Percentiles rank a stretch among this genome's conserved stretches.
Conservation (phyloP, 2,797 vertebrate species). For the Sebastes variabilis region DNA sequence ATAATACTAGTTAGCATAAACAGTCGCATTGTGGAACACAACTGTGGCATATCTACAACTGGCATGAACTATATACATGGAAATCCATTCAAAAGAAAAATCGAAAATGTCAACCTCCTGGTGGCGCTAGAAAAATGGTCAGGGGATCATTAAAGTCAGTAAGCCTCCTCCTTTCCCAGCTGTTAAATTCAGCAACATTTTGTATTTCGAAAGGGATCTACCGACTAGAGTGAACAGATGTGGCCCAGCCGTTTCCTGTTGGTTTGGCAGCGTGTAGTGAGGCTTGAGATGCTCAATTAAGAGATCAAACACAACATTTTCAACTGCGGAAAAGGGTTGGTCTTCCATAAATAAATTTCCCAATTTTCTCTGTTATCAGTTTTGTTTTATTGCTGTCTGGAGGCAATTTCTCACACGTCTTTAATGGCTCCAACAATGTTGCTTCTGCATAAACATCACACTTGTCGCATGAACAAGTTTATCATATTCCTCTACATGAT, state of each 20-base stretch:
- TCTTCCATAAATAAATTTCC: neutral
- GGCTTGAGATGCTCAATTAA: neutral
- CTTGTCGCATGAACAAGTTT: neutral
- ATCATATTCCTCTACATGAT: neutral
- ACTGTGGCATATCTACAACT: neutral
- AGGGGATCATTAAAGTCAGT: too few relatives aligned
- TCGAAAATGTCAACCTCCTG: too few relatives aligned
- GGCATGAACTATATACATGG: neutral
- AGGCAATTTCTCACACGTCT: neutral
- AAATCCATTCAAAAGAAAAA: neutral
- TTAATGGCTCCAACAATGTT: neutral
- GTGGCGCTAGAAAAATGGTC: too few relatives aligned
- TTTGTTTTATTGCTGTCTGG: neutral
- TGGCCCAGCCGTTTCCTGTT: conserved; percentile 4
- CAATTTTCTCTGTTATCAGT: neutral
- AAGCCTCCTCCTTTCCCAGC: neutral
- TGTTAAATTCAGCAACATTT: neutral
- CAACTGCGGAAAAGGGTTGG: neutral
- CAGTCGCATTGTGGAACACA: neutral
- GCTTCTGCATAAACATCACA: neutral
- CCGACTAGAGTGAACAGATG: conserved; percentile 12
- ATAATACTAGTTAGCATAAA: neutral
- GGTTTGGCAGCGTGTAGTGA: neutral
- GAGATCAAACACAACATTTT: conserved; percentile 13
- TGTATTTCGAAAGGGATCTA: neutral